Evolutionary conservation across 2,113 vertebrate genomes (phyloP), one percentile per base, ranked within the genome.

Genomic region (Saccopteryx leptura): DNA sequence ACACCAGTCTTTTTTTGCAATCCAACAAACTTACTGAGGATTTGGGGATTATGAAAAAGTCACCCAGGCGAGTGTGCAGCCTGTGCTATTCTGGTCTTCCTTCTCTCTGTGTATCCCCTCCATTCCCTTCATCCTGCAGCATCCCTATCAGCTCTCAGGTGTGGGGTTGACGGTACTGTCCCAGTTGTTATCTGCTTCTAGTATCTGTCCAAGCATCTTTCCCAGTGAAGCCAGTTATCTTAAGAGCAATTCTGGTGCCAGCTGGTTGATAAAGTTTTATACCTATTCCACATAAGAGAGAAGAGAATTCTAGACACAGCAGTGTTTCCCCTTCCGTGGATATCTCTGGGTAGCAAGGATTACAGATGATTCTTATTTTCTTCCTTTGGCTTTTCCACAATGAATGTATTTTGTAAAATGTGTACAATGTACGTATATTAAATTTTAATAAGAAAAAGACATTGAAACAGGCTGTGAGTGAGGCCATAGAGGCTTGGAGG

Each of bases 391-490:
- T 88, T 96, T 94, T 76, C 81, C 79, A 61, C 76, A 48, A 61
- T 92, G 48, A 83, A 60, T 1, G 10, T n/a, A 66, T 94, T 94
- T 96, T 75, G 83, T 71, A 66, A 90, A 92, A 83, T 65, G n/a
- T 69, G 91, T 65, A 80, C 75, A 54, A 31, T 56, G 68, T 50
- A 68, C 48, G 39, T 81, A 66, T 56, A 74, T 94, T 96, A 85
- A 76, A 85, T 93, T 96, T 95, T 95, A 97, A 79, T 85, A 72
- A 52, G 90, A 78, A 96, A 79, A 65, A 66, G 52, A 60, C 31
- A 39, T 85, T 71, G 58, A 58, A 66, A 80, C 9, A 50, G 28
- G 12, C 85, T 72, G 26, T 5, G 89, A 88, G 63, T 69, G 66
- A 89, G 72, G 60, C 21, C 46, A 17, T 0, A 46, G 26, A 15